Percentiles rank a stretch among this genome's conserved stretches.
Conservation (phyloP, 2,888 invertebrate genomes). For the Iphiclides podalirius region DNA sequence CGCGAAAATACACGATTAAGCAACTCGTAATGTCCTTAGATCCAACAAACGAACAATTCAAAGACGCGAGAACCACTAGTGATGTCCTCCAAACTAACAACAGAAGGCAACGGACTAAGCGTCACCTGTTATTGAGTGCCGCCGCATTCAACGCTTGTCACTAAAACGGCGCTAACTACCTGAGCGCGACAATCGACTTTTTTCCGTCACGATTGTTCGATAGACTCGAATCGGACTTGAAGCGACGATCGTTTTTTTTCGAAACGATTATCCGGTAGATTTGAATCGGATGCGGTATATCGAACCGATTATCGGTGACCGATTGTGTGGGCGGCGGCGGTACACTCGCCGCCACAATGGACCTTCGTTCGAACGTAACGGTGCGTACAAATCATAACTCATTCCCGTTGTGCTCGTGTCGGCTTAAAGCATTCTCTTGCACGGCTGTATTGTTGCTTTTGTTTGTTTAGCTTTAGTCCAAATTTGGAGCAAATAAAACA, state of each 20-base stretch:
- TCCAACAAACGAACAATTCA: too few relatives aligned
- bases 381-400: slow-evolving; percentile 57
- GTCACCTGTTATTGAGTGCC: slow-evolving; percentile 73
- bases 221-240: slow-evolving; percentile 42
- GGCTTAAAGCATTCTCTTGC: too few relatives aligned
- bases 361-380: slow-evolving; percentile 46
- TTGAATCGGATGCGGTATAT: too few relatives aligned
- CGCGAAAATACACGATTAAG: too few relatives aligned
- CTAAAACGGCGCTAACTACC: slow-evolving; percentile 73
- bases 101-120: slow-evolving; percentile 31
- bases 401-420: slow-evolving; percentile 44
- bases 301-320: too few relatives aligned
- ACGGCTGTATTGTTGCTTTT: slow-evolving; percentile 34
- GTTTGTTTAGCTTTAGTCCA: neutral
- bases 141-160: slow-evolving; percentile 60
- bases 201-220: slow-evolving; percentile 27
- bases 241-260: slow-evolving; percentile 40
- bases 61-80: too few relatives aligned
- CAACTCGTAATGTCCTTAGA: too few relatives aligned
- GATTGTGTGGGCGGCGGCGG: too few relatives aligned
- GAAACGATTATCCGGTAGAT: too few relatives aligned
- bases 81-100: too few relatives aligned
- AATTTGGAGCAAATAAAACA: neutral
- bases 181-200: slow-evolving; percentile 44
- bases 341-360: slow-evolving; percentile 63